Evolutionary conservation across 2,113 vertebrate species (phyloP).

Genomic region (Typhlomys cinereus): DNA sequence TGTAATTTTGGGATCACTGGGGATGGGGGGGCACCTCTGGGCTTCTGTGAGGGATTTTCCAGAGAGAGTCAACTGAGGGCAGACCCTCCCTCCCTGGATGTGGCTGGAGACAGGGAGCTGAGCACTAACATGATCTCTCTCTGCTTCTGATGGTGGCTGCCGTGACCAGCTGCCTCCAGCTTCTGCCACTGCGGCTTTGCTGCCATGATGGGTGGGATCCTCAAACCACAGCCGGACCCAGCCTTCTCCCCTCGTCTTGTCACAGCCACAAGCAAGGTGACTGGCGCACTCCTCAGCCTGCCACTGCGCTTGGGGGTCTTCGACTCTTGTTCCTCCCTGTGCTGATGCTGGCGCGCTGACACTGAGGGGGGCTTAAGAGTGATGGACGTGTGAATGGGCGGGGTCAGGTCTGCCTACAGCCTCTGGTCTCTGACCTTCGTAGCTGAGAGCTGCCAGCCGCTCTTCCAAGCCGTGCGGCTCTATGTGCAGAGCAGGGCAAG

Average conservation of each 20-base stretch:
- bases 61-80: too few relatives aligned
- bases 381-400: rapidly evolving
- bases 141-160: neutral
- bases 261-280: neutral
- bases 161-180: neutral
- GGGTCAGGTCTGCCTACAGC: neutral
- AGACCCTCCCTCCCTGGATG: neutral
- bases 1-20: neutral
- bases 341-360: neutral
- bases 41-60: neutral
- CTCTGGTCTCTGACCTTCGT: neutral
- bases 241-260: neutral
- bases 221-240: neutral
- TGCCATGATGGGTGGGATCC: neutral
- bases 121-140: neutral
- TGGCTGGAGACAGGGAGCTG: neutral
- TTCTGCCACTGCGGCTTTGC: neutral
- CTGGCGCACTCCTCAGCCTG: neutral
- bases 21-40: neutral
- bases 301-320: rapidly evolving
- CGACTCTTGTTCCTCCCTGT: neutral
- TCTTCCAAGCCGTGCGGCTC: neutral
- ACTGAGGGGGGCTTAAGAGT: neutral
- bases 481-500: neutral
- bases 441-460: too few relatives aligned